Evolutionary conservation across 2,113 vertebrate species (phyloP).

Genomic region (Bathybates hornii): DNA sequence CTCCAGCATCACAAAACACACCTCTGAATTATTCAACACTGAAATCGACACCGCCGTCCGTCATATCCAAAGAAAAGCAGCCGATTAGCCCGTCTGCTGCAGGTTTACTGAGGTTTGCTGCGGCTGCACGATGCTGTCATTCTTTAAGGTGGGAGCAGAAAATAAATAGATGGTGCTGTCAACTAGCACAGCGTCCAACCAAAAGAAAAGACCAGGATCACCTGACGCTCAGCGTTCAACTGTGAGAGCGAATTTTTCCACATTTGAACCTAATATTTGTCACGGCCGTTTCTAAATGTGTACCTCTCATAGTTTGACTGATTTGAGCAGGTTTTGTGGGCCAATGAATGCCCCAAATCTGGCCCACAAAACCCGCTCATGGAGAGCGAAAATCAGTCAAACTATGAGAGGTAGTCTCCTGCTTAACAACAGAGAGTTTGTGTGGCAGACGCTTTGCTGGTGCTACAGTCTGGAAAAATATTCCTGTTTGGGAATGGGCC

Average conservation of each 20-base stretch:
- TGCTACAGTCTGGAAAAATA: not conserved
- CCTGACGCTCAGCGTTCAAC: not conserved
- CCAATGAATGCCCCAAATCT: not conserved
- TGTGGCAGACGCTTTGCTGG: not conserved
- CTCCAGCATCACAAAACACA: not conserved
- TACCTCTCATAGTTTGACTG: not conserved
- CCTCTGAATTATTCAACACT: conserved; percentile 39
- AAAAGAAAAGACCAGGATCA: not conserved
- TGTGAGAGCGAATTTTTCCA: fast-evolving
- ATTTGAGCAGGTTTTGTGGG: fast-evolving
- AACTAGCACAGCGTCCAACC: not conserved
- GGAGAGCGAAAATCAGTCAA: fast-evolving
- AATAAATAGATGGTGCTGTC: not conserved
- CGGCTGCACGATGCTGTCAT: not conserved
- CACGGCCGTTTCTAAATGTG: not conserved
- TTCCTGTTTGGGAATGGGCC: not conserved
- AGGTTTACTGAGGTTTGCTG: not conserved
- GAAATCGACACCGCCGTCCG: conserved; percentile 19
- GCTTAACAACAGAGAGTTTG: not conserved
- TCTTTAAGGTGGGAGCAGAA: not conserved
- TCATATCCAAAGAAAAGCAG: not conserved
- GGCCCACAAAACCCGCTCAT: fast-evolving
- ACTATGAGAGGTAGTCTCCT: not conserved
- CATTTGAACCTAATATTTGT: not conserved
- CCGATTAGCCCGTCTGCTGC: conserved; percentile 16